Evolutionary conservation across 2,797 vertebrate species (phyloP).

Genomic region (Pseudomugil gertrudae): DNA sequence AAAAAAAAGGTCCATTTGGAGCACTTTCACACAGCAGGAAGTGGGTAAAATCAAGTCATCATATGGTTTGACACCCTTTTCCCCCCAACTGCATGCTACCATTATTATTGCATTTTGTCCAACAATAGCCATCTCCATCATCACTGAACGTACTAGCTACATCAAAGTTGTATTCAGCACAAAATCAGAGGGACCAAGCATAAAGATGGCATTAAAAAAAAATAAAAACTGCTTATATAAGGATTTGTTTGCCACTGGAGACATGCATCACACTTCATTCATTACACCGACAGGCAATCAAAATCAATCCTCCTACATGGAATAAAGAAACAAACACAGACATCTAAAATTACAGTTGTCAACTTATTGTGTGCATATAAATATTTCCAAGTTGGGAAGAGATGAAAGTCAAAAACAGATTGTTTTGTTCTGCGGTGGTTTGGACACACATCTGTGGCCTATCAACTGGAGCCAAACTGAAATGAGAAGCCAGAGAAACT

Average conservation of each 20-base stretch:
- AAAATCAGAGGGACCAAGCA: not conserved
- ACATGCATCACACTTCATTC: not conserved
- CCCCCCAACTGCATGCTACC: too few relatives aligned
- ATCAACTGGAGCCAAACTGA: not conserved
- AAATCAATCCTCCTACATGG: not conserved
- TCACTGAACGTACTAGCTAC: not conserved
- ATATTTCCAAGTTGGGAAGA: not conserved
- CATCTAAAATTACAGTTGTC: not conserved
- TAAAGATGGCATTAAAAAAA: not conserved
- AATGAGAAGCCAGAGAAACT: not conserved
- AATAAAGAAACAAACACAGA: not conserved
- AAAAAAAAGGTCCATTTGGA: too few relatives aligned
- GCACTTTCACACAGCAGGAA: too few relatives aligned
- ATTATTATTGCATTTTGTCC: too few relatives aligned
- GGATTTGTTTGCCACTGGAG: not conserved
- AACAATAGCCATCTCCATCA: not conserved
- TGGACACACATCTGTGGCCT: not conserved
- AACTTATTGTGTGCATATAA: not conserved
- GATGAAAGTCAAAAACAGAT: not conserved
- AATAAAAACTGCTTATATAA: not conserved
- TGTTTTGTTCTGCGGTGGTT: conserved; percentile 1
- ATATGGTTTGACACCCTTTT: too few relatives aligned
- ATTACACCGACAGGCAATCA: not conserved
- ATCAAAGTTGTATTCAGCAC: not conserved
- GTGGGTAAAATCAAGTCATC: too few relatives aligned